Evolutionary conservation across 2,113 vertebrate genomes (phyloP).

Genomic region (Okapia johnstoni): DNA sequence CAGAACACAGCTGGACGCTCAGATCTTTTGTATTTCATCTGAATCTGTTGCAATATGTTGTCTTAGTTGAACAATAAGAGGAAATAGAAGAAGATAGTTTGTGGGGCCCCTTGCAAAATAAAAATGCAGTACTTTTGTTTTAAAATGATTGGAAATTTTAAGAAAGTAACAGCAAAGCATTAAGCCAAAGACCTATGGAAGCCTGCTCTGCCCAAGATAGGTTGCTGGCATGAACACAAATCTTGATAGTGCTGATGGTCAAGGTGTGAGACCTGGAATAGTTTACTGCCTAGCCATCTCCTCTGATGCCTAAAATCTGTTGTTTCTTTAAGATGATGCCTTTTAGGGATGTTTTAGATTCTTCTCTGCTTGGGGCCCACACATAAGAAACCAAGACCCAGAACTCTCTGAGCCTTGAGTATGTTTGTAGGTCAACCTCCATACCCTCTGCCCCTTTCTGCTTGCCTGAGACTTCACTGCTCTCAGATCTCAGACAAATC

Average conservation of each 20-base stretch:
- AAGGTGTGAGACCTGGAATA: background rate
- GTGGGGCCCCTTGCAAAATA: background rate
- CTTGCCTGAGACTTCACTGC: background rate
- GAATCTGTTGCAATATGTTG: background rate
- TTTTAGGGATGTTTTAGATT: background rate
- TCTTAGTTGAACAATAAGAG: background rate
- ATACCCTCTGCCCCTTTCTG: background rate
- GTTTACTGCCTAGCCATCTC: background rate
- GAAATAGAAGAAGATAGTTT: background rate
- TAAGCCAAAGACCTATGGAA: background rate
- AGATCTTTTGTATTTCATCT: background rate
- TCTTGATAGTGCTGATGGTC: fast-evolving
- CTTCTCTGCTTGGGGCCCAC: background rate
- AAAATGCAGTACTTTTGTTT: background rate
- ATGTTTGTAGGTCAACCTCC: fast-evolving
- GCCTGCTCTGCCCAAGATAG: background rate
- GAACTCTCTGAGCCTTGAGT: background rate
- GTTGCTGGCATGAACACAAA: background rate
- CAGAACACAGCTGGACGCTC: background rate
- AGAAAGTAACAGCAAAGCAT: background rate
- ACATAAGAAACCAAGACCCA: background rate
- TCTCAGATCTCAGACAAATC: background rate
- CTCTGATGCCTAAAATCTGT: background rate
- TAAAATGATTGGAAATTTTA: background rate
- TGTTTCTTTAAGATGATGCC: background rate